Evolutionary conservation across 2,797 vertebrate genomes (phyloP).

Genomic region (Emydoidea blandingii): DNA sequence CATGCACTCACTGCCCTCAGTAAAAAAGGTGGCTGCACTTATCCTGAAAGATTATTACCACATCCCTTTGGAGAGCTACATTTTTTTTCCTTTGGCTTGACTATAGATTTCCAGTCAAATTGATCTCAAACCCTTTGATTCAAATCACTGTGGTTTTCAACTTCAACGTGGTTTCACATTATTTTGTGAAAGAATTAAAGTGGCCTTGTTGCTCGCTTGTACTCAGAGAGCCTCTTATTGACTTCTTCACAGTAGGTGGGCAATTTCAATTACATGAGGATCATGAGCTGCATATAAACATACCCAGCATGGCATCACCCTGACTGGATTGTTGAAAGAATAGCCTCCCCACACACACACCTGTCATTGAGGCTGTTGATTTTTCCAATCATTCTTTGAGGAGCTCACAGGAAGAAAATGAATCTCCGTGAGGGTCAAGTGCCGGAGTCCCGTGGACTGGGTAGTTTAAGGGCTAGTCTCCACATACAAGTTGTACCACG

Average conservation of each 20-base stretch:
- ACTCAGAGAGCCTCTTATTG: not conserved
- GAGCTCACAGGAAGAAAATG: slow-evolving; percentile 17
- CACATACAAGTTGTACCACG: not conserved
- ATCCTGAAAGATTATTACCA: not conserved
- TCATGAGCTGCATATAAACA: not conserved
- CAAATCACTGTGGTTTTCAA: not conserved
- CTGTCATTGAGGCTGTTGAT: not conserved
- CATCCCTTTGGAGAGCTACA: fast-evolving
- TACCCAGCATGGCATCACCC: fast-evolving
- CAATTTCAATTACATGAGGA: fast-evolving
- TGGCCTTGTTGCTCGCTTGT: not conserved
- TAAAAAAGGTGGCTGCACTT: not conserved
- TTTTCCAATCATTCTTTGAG: not conserved
- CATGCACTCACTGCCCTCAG: not conserved
- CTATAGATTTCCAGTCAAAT: not conserved
- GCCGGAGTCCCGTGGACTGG: not conserved
- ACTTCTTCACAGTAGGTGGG: not conserved
- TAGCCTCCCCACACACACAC: not conserved
- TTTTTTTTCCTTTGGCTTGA: not conserved
- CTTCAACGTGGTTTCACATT: not conserved
- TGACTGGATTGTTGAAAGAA: not conserved
- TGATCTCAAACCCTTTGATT: not conserved
- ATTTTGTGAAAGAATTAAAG: fast-evolving
- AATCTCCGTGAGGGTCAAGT: slow-evolving; percentile 51
- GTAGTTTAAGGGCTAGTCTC: slow-evolving; percentile 63